A percentile compares a stretch with the other conserved stretches of the same genome.
Evolutionary conservation across 2,797 vertebrate species (phyloP).

Genomic region (Catharus ustulatus): DNA sequence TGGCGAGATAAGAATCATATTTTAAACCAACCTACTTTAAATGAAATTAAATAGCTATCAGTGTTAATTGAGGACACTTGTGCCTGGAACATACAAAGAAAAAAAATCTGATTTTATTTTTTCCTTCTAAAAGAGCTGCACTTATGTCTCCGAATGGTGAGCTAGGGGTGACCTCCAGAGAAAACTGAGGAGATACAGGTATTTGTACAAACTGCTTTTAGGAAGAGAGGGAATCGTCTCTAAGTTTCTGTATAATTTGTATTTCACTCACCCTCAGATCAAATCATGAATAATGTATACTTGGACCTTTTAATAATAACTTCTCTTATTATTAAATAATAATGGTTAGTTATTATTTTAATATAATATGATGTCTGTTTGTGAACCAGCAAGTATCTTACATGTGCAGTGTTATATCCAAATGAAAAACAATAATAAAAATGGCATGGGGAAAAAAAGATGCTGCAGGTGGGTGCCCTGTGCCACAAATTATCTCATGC

Average conservation of each 20-base stretch:
- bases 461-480: not conserved
- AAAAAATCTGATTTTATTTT: not conserved
- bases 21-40: constrained; percentile 62
- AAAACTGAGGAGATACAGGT: not conserved
- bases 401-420: not conserved
- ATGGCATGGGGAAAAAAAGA: accelerated
- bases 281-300: not conserved
- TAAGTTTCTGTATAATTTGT: not conserved
- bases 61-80: constrained; percentile 56
- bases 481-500: not conserved
- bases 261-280: not conserved
- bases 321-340: not conserved
- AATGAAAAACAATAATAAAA: not conserved
- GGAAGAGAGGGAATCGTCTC: not conserved
- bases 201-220: not conserved
- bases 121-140: not conserved
- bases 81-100: not conserved
- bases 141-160: not conserved
- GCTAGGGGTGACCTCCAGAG: not conserved
- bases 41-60: constrained; percentile 62
- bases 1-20: constrained; percentile 36
- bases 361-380: not conserved
- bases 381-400: not conserved
- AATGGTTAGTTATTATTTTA: no score
- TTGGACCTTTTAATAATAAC: not conserved